These are phyloP conservation scores for Schizopygopsis pylzovi DNA, from an alignment of 2,797 vertebrate genomes.

Conservation along the genomic window DNA sequence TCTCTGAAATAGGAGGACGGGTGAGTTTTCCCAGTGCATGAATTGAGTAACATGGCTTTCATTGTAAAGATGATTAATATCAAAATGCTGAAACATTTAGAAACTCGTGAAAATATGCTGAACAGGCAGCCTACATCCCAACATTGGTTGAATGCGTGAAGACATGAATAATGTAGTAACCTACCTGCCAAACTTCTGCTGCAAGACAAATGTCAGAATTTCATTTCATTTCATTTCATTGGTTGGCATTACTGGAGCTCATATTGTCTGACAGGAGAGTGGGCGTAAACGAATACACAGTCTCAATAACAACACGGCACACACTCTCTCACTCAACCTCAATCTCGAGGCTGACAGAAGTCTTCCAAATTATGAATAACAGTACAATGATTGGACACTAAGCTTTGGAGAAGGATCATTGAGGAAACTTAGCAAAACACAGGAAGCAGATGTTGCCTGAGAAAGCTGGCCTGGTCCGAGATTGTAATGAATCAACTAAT, in stretches of 20 bases:
- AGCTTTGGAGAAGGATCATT: conserved; percentile 1
- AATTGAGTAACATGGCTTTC: conserved; percentile 34
- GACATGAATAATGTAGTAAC: conserved; percentile 72
- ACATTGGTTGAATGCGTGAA: conserved; percentile 69
- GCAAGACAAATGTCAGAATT: conserved; percentile 67
- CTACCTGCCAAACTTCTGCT: conserved; percentile 55
- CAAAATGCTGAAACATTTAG: conserved; percentile 61
- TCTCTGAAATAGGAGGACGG: background rate
- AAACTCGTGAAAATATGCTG: conserved; percentile 59
- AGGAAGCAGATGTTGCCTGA: background rate
- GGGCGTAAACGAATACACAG: conserved; percentile 14
- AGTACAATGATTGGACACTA: background rate
- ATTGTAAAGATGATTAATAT: conserved; percentile 57
- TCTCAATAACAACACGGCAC: background rate
- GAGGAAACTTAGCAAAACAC: background rate
- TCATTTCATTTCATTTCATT: background rate
- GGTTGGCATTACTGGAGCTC: conserved; percentile 57
- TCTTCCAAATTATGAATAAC: conserved; percentile 21
- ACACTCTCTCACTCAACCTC: background rate
- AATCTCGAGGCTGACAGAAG: conserved; percentile 7
- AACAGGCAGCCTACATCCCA: conserved; percentile 59
- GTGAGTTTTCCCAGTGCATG: background rate
- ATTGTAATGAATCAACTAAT: background rate
- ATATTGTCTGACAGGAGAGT: conserved; percentile 45
- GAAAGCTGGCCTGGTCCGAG: background rate